phyloP scores from a whole-genome alignment of 1,140 invertebrate genomes.

The Saccostrea echinata region DNA sequence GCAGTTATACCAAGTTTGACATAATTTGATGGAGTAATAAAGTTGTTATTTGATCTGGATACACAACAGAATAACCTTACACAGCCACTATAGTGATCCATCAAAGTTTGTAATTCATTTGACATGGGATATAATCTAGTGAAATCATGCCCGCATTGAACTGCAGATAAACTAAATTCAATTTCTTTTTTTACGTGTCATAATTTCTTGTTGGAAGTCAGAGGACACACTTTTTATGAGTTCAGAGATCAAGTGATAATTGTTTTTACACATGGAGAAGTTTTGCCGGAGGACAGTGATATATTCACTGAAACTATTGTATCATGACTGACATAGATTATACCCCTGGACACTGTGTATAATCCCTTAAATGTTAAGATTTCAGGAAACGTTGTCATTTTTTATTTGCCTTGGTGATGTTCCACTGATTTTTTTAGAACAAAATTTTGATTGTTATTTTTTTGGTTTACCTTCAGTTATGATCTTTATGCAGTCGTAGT shows the following conservation, averaged over 20 bases:
- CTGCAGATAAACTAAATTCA: neutral
- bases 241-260: slow-evolving; percentile 32
- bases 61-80: neutral
- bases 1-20: neutral
- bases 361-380: neutral
- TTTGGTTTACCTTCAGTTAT: neutral
- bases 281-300: neutral
- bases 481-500: neutral
- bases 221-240: neutral
- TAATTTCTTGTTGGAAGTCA: slow-evolving; percentile 1
- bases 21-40: slow-evolving; percentile 12
- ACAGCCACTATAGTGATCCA: neutral
- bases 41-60: neutral
- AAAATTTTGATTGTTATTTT: neutral
- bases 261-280: neutral
- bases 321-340: neutral
- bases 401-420: neutral
- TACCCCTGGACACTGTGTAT: neutral
- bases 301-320: neutral
- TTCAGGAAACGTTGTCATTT: neutral
- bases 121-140: neutral
- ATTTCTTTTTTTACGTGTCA: slow-evolving; percentile 11
- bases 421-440: neutral
- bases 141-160: slow-evolving; percentile 3
- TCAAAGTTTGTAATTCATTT: neutral